Conservation (phyloP, 2,888 invertebrate species). For the Chydorus sphaericus region DNA sequence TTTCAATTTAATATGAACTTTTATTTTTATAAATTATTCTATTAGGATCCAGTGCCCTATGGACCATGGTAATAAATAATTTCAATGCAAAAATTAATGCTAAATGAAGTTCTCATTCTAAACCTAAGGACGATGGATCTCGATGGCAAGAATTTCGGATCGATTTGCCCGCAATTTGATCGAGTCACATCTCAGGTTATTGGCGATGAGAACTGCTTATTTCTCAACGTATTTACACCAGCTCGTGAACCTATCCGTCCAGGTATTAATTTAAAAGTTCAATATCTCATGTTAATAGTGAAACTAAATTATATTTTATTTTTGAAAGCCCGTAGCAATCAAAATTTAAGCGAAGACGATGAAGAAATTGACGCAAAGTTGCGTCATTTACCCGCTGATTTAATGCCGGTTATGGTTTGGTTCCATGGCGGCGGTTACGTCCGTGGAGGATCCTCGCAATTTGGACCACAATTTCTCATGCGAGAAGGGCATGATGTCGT, state of each 20-base stretch:
- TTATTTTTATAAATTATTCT: background rate
- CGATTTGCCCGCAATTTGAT: conserved; percentile 45
- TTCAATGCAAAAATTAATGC: too few species aligned
- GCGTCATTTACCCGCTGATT: too few species aligned
- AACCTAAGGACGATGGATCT: conserved; percentile 36
- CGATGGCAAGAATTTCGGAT: conserved; percentile 40
- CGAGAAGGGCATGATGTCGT: conserved; percentile 47
- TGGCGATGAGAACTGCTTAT: conserved; percentile 52
- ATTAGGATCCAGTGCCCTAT: conserved; percentile 3
- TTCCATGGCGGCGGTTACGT: conserved; percentile 58
- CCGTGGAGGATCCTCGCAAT: conserved; percentile 41
- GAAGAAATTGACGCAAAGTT: too few species aligned
- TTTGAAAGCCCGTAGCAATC: too few species aligned
- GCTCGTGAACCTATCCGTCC: too few species aligned
- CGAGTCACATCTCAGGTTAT: conserved; percentile 26
- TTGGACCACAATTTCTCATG: conserved; percentile 44
- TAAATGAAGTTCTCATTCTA: too few species aligned
- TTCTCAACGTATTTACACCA: conserved; percentile 59
- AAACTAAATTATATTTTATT: too few species aligned
- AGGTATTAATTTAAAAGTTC: too few species aligned
- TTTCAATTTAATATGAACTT: background rate
- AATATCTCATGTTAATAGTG: too few species aligned
- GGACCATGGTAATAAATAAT: too few species aligned
- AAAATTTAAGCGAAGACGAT: too few species aligned
- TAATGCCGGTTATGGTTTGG: conserved; percentile 44